Evolutionary conservation across 2,113 vertebrate genomes (phyloP).

Genomic region (Fulica atra): DNA sequence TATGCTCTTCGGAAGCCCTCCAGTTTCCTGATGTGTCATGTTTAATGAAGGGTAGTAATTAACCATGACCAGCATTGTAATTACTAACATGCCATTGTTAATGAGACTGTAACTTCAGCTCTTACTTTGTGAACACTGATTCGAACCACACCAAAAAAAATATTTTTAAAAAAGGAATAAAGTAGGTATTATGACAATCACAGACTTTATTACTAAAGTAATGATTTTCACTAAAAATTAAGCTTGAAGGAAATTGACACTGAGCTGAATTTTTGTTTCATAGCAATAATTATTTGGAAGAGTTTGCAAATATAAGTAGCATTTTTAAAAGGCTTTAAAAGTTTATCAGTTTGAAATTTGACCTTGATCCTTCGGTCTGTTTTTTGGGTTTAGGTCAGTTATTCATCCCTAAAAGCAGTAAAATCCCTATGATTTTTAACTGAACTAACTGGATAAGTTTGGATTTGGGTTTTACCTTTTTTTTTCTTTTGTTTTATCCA

Average conservation of each 20-base stretch:
- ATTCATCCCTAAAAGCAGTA: background rate
- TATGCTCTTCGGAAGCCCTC: background rate
- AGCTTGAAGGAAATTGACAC: background rate
- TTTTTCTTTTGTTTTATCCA: background rate
- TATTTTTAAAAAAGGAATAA: background rate
- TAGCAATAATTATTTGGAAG: background rate
- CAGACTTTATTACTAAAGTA: background rate
- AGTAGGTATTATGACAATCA: background rate
- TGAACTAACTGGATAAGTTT: background rate
- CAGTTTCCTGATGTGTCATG: background rate
- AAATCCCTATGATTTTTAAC: background rate
- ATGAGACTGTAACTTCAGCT: slow-evolving; percentile 3
- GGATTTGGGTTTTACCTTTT: background rate
- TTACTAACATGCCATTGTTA: slow-evolving; percentile 45
- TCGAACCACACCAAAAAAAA: background rate
- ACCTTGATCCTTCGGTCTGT: background rate
- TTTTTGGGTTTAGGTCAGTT: background rate
- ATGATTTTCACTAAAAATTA: background rate
- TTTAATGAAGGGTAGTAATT: slow-evolving; percentile 50
- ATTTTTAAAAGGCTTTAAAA: background rate
- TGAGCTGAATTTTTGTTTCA: background rate
- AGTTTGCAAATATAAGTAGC: background rate
- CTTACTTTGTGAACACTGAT: background rate
- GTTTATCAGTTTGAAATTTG: background rate
- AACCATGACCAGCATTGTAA: slow-evolving; percentile 27